Conservation (phyloP, 2,113 vertebrate genomes). For the Sarotherodon lohbergeri region DNA sequence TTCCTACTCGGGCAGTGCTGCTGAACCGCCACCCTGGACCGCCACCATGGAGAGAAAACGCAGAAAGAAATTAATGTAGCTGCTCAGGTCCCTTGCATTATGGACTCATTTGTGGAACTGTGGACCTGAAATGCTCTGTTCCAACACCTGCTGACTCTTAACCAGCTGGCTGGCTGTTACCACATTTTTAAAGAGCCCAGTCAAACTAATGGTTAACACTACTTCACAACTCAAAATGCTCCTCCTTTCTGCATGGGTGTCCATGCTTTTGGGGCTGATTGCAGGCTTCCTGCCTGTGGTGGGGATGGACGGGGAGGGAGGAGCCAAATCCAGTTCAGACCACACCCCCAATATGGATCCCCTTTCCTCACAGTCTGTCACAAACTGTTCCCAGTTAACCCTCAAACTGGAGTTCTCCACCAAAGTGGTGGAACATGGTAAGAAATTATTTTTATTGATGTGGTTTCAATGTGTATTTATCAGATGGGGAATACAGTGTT, state of each 20-base stretch:
- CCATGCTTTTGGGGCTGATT: slow-evolving; percentile 77
- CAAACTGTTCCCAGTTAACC: slow-evolving; percentile 84
- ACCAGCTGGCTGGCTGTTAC: background rate
- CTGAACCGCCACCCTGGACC: slow-evolving; percentile 61
- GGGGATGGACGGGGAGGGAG: slow-evolving; percentile 71
- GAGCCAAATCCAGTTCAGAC: slow-evolving; percentile 19
- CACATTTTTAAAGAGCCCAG: background rate
- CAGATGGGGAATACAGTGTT: background rate
- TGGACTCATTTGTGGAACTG: slow-evolving; percentile 70
- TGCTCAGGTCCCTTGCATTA: slow-evolving; percentile 48
- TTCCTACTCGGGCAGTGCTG: slow-evolving; percentile 39
- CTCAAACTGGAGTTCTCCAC: slow-evolving; percentile 91
- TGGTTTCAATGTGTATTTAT: background rate
- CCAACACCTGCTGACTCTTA: background rate
- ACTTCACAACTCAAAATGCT: slow-evolving; percentile 29
- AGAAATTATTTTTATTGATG: slow-evolving; percentile 9
- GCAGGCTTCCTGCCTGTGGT: slow-evolving; percentile 77
- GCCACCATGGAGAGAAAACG: slow-evolving; percentile 95
- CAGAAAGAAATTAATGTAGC: slow-evolving; percentile 89
- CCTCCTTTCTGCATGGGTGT: slow-evolving; percentile 68
- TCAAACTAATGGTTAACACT: background rate
- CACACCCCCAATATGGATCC: slow-evolving; percentile 1
- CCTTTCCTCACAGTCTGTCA: slow-evolving; percentile 52
- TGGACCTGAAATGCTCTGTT: slow-evolving; percentile 61
- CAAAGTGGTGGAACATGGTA: slow-evolving; percentile 90